Evolutionary conservation across 2,888 invertebrate species (phyloP), one percentile per base, ranked within the genome.

Genomic region (Eristalis arbustorum): DNA sequence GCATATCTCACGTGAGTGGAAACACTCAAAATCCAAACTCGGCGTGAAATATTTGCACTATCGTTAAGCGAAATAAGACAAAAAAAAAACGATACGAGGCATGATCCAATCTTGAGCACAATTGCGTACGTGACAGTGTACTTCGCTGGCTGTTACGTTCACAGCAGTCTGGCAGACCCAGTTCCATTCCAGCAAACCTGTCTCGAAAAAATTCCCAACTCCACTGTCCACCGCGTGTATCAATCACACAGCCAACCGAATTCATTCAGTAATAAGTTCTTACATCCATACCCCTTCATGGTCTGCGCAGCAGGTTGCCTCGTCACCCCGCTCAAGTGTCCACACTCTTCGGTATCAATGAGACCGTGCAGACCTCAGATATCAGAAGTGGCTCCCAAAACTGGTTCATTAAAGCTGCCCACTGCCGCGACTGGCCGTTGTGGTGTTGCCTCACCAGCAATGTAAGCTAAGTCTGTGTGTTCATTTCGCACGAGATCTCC

Each of bases 341-440:
- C 22, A 76, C 64, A 72, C 76, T 61, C 61, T 10, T 1, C 40
- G 64, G 67, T 81, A 85, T 81, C 81, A 85, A 85, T 81, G 74
- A 31, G 71, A 42, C 61, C 63, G 72, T 62, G 31, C 23, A 75
- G 66, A 72, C 42, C 59, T 59, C 68, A 23, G 59, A 74, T 66
- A 78, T 59, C 34, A 72, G 28, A 73, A 28, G 49, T 49, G 49
- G 49, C 28, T 84, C 23, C 49, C 34, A 64, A 40, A 61, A 67
- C 56, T 63, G 68, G 73, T 77, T 77, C 62, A 57, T 57, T 56
- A 59, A 62, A 75, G 75, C 56, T 62, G 72, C 37, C 61, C 72
- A 72, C 59, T 59, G 34, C 18, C 13, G 62, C 34, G 40, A 25
- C 57, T 23, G 42, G 40, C 66, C 18, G 34, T 56, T 2, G 59